A percentile compares a stretch with the other conserved stretches of the same genome.
These are phyloP conservation scores for Macrochelys suwanniensis DNA, from an alignment of 2,797 vertebrate species.

Conservation along the genomic window DNA sequence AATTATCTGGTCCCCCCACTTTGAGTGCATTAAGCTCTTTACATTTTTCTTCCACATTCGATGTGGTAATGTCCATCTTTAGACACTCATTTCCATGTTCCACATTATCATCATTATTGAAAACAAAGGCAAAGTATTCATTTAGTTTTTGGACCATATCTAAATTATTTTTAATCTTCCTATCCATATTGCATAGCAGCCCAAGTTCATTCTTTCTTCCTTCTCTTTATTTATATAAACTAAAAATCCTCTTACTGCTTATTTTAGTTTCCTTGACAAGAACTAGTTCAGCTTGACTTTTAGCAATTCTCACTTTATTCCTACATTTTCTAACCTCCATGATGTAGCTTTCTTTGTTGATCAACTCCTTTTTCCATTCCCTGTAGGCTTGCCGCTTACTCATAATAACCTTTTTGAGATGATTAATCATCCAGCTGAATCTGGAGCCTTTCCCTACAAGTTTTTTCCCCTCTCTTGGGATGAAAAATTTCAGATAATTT, in stretches of 20 bases:
- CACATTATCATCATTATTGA: background rate
- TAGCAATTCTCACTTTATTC: background rate
- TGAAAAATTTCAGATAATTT: background rate
- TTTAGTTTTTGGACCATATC: background rate
- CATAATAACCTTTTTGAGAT: background rate
- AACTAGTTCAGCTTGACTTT: background rate
- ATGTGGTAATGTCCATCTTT: background rate
- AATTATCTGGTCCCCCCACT: too few relatives aligned
- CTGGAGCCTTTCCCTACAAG: background rate
- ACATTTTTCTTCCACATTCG: background rate
- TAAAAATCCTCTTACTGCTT: background rate
- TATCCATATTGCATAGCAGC: background rate
- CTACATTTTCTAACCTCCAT: background rate
- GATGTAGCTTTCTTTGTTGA: background rate
- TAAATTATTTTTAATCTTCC: background rate
- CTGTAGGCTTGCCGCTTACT: background rate
- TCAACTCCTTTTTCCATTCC: background rate
- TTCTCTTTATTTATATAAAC: background rate
- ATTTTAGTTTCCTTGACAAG: background rate
- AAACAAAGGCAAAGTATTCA: background rate
- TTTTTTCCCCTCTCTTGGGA: background rate
- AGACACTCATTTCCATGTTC: background rate
- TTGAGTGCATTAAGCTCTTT: background rate
- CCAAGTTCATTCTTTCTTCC: background rate
- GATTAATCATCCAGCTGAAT: background rate